Evolutionary conservation across 2,113 vertebrate genomes (phyloP).

Genomic region (Cygnus buccinator): DNA sequence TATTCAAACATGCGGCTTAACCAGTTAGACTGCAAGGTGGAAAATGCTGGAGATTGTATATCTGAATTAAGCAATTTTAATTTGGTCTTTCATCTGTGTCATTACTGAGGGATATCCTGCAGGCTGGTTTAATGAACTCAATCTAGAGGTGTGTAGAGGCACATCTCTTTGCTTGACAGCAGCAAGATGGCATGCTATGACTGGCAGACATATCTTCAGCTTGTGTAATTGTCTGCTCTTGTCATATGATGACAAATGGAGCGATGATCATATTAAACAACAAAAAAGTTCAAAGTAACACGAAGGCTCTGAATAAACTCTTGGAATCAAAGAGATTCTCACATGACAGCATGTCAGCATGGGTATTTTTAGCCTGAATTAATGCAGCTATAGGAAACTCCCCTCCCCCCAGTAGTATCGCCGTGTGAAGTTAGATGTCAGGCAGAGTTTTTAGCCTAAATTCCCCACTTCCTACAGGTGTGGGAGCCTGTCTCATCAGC

Average conservation of each 20-base stretch:
- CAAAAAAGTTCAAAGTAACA: constrained; percentile 72
- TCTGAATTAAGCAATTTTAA: constrained; percentile 66
- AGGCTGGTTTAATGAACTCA: constrained; percentile 68
- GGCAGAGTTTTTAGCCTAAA: constrained; percentile 51
- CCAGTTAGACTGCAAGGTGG: constrained; percentile 70
- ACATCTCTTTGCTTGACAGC: constrained; percentile 63
- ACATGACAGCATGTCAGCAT: constrained; percentile 67
- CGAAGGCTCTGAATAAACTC: constrained; percentile 66
- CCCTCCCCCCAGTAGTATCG: constrained; percentile 58
- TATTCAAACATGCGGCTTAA: constrained; percentile 63
- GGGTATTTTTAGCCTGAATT: constrained; percentile 69
- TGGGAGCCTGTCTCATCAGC: background rate
- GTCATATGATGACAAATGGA: constrained; percentile 61
- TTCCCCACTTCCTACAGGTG: constrained; percentile 37
- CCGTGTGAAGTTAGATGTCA: constrained; percentile 10
- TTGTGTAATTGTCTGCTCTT: constrained; percentile 60
- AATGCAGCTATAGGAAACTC: constrained; percentile 67
- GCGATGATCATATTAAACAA: constrained; percentile 68
- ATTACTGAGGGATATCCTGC: constrained; percentile 54
- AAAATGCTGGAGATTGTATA: constrained; percentile 55
- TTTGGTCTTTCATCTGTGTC: constrained; percentile 64
- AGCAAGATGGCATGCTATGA: constrained; percentile 67
- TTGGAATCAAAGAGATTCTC: constrained; percentile 67
- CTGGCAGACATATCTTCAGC: constrained; percentile 65
- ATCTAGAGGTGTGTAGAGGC: constrained; percentile 61